phyloP scores from a whole-genome alignment of 2,888 invertebrate species.

The Eurytoma californica region DNA sequence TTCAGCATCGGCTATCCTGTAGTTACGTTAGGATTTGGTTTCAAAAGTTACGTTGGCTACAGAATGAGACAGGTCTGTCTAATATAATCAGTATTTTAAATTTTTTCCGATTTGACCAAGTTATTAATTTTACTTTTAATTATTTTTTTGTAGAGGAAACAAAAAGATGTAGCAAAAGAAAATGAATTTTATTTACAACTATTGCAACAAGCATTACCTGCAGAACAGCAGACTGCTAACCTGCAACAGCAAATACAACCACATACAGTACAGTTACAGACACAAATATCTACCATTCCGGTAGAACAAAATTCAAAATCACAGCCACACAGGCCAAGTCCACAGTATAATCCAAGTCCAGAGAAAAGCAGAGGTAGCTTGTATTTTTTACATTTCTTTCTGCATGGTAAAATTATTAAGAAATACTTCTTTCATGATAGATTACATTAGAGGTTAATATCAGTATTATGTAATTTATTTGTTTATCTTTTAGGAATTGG shows the following conservation, averaged over 20 bases:
- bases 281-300: slow-evolving; percentile 64
- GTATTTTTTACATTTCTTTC: slow-evolving; percentile 65
- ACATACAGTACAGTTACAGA: slow-evolving; percentile 66
- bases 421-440: not conserved
- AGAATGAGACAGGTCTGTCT: slow-evolving; percentile 84
- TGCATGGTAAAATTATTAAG: too few species aligned
- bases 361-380: slow-evolving; percentile 76
- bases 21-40: slow-evolving; percentile 95
- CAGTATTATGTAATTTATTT: slow-evolving; percentile 26
- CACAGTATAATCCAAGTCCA: slow-evolving; percentile 74
- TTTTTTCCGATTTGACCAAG: not conserved
- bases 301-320: slow-evolving; percentile 71
- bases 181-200: slow-evolving; percentile 96
- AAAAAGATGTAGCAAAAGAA: slow-evolving; percentile 94
- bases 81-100: slow-evolving; percentile 13
- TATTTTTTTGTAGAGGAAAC: slow-evolving; percentile 81
- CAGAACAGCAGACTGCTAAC: slow-evolving; percentile 76
- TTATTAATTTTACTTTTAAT: slow-evolving; percentile 18
- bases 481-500: slow-evolving; percentile 46
- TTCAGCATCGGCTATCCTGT: slow-evolving; percentile 92
- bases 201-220: slow-evolving; percentile 92
- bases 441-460: not conserved
- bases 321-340: slow-evolving; percentile 70
- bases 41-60: slow-evolving; percentile 94
- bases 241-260: slow-evolving; percentile 68